Conservation (phyloP, 2,888 invertebrate genomes). For the Epistrophe eligans region DNA sequence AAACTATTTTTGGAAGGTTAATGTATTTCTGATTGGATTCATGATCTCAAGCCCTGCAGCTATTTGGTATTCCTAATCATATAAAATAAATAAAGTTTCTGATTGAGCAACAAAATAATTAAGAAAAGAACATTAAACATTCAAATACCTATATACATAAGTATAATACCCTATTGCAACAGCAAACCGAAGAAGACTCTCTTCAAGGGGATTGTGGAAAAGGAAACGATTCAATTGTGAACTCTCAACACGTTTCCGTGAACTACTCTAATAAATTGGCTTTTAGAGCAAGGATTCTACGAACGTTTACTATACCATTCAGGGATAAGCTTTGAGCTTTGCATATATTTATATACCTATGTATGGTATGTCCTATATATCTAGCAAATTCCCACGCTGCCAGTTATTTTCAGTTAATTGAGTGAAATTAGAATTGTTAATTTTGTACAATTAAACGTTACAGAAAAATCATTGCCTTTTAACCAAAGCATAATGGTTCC, state of each 20-base stretch:
- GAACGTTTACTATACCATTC: conserved; percentile 3
- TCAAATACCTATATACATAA: no score
- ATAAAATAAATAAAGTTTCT: conserved; percentile 10
- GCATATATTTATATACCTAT: background rate
- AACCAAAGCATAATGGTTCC: background rate
- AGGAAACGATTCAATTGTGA: background rate
- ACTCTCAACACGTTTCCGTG: conserved; percentile 25
- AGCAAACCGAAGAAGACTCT: background rate
- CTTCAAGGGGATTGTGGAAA: background rate
- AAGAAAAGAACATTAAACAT: background rate
- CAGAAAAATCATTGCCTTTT: background rate
- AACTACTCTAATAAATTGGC: conserved; percentile 29
- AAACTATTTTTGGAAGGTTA: background rate
- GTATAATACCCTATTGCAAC: background rate
- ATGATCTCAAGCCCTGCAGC: background rate
- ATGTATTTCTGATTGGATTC: background rate
- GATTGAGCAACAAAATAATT: background rate
- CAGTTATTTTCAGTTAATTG: conserved; percentile 4
- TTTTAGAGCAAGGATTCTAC: background rate
- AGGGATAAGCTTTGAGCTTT: conserved; percentile 1
- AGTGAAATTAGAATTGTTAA: conserved; percentile 25
- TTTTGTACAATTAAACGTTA: background rate
- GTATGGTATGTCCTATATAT: no score
- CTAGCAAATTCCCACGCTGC: conserved; percentile 9
- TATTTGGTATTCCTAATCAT: background rate